Conservation (phyloP, 2,888 invertebrate species). For the Xestia xanthographa region DNA sequence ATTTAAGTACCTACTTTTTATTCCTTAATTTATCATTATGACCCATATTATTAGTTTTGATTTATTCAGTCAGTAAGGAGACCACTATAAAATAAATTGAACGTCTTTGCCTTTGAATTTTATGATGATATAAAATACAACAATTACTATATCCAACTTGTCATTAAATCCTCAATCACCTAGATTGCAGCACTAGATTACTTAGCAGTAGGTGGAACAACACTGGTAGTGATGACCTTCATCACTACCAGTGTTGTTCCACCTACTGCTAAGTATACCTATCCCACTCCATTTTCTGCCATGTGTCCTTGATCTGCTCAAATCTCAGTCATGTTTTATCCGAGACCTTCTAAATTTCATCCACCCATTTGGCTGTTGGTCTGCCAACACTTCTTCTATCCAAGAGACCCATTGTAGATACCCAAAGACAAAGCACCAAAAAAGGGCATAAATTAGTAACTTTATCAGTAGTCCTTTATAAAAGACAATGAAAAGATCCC, state of each 20-base stretch:
- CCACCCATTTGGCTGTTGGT: neutral
- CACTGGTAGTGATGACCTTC: no score
- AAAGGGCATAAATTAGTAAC: neutral
- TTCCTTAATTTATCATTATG: slow-evolving; percentile 6
- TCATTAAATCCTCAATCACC: neutral
- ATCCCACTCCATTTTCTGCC: neutral
- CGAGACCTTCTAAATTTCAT: neutral
- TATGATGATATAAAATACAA: neutral
- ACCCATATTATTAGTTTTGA: neutral
- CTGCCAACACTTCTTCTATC: neutral
- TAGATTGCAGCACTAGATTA: no score
- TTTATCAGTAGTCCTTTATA: slow-evolving; percentile 27
- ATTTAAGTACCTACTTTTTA: neutral
- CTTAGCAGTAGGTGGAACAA: no score
- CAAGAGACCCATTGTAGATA: neutral
- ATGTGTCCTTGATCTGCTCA: neutral
- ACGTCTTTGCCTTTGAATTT: neutral
- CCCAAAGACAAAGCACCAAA: slow-evolving; percentile 3
- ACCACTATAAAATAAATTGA: neutral
- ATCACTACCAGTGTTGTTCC: neutral
- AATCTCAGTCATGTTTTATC: neutral
- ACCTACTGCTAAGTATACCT: neutral
- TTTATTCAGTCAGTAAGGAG: neutral
- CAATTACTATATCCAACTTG: neutral
- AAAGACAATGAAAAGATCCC: slow-evolving; percentile 5